Percentiles rank a stretch among this genome's conserved stretches.
Evolutionary conservation across 2,888 invertebrate species (phyloP).

Genomic region (Octodonta nipae): DNA sequence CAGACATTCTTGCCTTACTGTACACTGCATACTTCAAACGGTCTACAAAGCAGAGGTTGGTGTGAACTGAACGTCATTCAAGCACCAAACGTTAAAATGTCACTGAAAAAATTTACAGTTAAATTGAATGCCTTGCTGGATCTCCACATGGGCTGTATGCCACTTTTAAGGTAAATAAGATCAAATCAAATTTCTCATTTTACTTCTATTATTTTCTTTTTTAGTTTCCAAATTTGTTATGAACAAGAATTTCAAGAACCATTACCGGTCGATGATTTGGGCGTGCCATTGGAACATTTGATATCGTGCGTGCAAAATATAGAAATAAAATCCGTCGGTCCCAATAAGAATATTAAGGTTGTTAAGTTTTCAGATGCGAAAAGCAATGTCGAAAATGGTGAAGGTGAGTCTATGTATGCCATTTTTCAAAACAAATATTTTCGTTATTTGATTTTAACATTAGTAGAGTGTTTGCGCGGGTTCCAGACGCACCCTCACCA

Average conservation of each 20-base stretch:
- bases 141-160: conserved; percentile 63
- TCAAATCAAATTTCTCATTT: no score
- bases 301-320: conserved; percentile 72
- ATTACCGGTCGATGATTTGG: conserved; percentile 49
- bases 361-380: conserved; percentile 22
- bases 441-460: no score
- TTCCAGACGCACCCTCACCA: no score
- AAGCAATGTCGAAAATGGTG: conserved; percentile 17
- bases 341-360: conserved; percentile 30
- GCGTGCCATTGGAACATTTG: conserved; percentile 81
- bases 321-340: conserved; percentile 33
- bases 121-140: conserved; percentile 56
- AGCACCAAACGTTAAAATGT: conserved; percentile 50
- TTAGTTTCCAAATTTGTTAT: conserved; percentile 70
- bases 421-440: background rate
- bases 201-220: conserved; percentile 16
- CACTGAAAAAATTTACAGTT: conserved; percentile 49
- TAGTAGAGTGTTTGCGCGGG: no score
- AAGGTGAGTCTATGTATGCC: conserved; percentile 11
- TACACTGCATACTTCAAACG: conserved; percentile 48
- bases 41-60: conserved; percentile 54
- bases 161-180: conserved; percentile 58
- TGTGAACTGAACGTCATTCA: conserved; percentile 51
- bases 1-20: conserved; percentile 45
- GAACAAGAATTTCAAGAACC: conserved; percentile 54